Base-by-base conservation (phyloP, 2,113 vertebrate species). In the Sander lucioperca region DNA sequence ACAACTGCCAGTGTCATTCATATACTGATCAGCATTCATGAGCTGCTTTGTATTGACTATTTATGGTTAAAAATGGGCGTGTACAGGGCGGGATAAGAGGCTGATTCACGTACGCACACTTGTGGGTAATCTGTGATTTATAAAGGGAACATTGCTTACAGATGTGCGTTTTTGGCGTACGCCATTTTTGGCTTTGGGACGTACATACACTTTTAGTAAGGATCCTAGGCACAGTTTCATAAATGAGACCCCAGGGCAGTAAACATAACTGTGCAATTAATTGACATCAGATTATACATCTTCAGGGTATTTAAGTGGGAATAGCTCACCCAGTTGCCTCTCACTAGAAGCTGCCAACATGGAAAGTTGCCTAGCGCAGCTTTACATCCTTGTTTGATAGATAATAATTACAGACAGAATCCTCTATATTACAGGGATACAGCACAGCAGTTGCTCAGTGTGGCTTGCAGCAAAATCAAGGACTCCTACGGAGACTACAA, bases 391-490 rank as follows among this genome's bases (percentile, higher is more conserved):
- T 58, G 57, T 86, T 48, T 72, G 77, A 84, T 86, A 27, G 79
- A 86, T 80, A 79, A 84, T 86, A 86, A 91, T 85, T 88, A 84
- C 77, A 82, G 68, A 79, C 69, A 30, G 59, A 76, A 54, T 77
- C 83, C 68, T 80, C 66, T 64, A 8, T 82, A 79, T 85, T 64
- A 73, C 56, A 64, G 47, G 63, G 71, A 80, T 63, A 5, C 72
- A 59, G 71, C 79, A 54, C 82, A 87, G 84, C 89, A 59, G 86
- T 81, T 4, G 85, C 73, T 61, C 77, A 72, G 1, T 69, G 64
- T 70, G 73, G 63, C 80, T 73, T 27, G 6, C 80, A 73, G 80
- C 68, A 68, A 74, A 83, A 83, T 64, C 62, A 65, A 70, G 54
- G 79, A 66, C 76, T 79, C 83, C 81, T 73, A 27, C 23, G 0